phyloP scores from a whole-genome alignment of 2,113 vertebrate species.

The Cairina moschata region DNA sequence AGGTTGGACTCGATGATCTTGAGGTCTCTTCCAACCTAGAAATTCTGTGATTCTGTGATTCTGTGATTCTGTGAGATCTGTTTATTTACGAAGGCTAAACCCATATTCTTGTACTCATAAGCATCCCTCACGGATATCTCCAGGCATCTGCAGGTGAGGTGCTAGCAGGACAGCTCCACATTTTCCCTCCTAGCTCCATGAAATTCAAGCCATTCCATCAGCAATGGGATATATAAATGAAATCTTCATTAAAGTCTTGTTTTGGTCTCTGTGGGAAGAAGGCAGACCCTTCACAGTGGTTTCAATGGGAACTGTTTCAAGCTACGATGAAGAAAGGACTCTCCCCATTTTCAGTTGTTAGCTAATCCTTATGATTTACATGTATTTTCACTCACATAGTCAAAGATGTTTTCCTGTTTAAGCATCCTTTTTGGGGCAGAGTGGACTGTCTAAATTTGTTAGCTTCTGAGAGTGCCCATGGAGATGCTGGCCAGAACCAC shows the following conservation, averaged over 20 bases:
- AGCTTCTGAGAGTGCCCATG: rapidly evolving
- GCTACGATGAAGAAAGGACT: not conserved
- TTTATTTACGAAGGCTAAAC: not conserved
- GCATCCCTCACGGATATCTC: not conserved
- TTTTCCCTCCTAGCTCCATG: not conserved
- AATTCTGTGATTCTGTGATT: no score
- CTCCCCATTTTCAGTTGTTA: not conserved
- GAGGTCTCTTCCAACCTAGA: no score
- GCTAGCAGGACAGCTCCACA: not conserved
- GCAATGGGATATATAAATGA: not conserved
- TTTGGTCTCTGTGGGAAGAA: not conserved
- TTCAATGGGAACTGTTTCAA: not conserved
- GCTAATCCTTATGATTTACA: not conserved
- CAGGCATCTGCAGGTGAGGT: not conserved
- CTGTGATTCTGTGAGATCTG: no score
- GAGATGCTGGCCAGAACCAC: not conserved
- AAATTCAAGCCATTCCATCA: not conserved
- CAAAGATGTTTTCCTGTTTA: not conserved
- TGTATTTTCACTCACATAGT: not conserved
- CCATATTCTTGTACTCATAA: no score
- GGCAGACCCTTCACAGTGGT: not conserved
- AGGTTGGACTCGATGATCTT: no score
- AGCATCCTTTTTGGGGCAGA: not conserved
- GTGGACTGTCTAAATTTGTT: not conserved
- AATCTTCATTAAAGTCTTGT: not conserved